phyloP scores from a whole-genome alignment of 2,888 invertebrate genomes.

The Polyommatus icarus region DNA sequence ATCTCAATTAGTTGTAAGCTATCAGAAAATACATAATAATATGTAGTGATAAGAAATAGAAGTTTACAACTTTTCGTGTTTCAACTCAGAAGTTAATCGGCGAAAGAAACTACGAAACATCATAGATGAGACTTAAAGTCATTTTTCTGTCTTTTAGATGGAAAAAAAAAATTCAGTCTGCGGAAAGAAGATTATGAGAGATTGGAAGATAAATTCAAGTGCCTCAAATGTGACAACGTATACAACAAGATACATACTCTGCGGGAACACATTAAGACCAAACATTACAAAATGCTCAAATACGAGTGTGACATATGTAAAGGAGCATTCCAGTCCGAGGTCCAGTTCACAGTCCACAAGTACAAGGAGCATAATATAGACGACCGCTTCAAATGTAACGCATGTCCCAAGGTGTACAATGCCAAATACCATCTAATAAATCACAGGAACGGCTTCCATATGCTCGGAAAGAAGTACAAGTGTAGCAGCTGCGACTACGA shows the following conservation, averaged over 20 bases:
- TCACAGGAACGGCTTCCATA: constrained; percentile 64
- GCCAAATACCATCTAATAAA: constrained; percentile 54
- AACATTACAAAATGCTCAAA: constrained; percentile 47
- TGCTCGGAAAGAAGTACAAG: constrained; percentile 61
- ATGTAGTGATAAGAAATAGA: too few relatives aligned
- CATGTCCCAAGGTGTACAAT: constrained; percentile 63
- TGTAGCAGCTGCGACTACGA: constrained; percentile 65
- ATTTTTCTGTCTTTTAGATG: constrained; percentile 55
- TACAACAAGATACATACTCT: constrained; percentile 55
- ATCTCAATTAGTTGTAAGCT: too few relatives aligned
- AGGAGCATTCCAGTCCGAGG: constrained; percentile 55
- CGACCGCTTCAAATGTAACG: constrained; percentile 62
- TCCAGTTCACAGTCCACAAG: constrained; percentile 58
- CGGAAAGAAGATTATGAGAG: constrained; percentile 52
- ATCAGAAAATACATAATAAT: too few relatives aligned
- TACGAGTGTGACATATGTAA: constrained; percentile 53
- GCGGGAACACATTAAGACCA: constrained; percentile 55
- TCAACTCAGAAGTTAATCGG: neutral
- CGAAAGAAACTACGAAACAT: constrained; percentile 21
- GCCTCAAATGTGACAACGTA: constrained; percentile 53
- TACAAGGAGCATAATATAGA: constrained; percentile 59
- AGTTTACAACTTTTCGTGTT: too few relatives aligned
- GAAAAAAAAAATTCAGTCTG: constrained; percentile 51
- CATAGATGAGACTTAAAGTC: constrained; percentile 32
- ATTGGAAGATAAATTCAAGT: constrained; percentile 50